Conservation (phyloP, 2,888 invertebrate species). For the Cheilosia urbana region DNA sequence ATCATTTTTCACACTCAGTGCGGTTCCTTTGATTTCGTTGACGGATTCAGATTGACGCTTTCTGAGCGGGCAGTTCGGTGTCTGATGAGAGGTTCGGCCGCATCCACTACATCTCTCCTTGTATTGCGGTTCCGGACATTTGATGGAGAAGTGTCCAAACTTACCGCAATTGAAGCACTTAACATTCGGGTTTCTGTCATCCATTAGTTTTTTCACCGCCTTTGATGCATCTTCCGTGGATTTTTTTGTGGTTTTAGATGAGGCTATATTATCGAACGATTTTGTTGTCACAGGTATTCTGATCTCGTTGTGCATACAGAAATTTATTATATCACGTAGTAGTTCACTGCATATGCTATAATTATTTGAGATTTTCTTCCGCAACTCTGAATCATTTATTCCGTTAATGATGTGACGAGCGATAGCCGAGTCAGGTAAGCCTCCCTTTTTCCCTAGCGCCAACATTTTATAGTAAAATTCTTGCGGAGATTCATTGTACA, state of each 20-base stretch:
- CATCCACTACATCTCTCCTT: too few relatives aligned
- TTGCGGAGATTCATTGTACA: too few relatives aligned
- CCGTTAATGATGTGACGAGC: too few relatives aligned
- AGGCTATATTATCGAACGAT: neutral
- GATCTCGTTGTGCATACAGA: slow-evolving; percentile 54
- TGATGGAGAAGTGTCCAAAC: slow-evolving; percentile 36
- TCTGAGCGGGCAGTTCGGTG: slow-evolving; percentile 4
- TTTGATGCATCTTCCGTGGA: too few relatives aligned
- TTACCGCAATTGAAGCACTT: slow-evolving; percentile 53
- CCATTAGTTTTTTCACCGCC: too few relatives aligned
- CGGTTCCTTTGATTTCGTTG: slow-evolving; percentile 7
- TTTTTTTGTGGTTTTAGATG: neutral
- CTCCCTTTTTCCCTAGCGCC: too few relatives aligned
- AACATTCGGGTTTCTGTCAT: neutral
- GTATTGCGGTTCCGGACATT: slow-evolving; percentile 49
- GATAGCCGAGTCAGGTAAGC: too few relatives aligned
- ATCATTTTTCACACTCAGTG: neutral
- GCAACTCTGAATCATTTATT: too few relatives aligned
- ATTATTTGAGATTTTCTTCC: slow-evolving; percentile 65
- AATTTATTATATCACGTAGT: slow-evolving; percentile 52
- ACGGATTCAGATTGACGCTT: neutral
- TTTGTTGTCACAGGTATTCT: slow-evolving; percentile 5
- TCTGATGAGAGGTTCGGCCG: slow-evolving; percentile 34
- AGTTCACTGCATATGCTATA: slow-evolving; percentile 40
- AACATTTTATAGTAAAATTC: too few relatives aligned